Evolutionary conservation across 2,797 vertebrate species (phyloP).

Genomic region (Rhinoraja longicauda): DNA sequence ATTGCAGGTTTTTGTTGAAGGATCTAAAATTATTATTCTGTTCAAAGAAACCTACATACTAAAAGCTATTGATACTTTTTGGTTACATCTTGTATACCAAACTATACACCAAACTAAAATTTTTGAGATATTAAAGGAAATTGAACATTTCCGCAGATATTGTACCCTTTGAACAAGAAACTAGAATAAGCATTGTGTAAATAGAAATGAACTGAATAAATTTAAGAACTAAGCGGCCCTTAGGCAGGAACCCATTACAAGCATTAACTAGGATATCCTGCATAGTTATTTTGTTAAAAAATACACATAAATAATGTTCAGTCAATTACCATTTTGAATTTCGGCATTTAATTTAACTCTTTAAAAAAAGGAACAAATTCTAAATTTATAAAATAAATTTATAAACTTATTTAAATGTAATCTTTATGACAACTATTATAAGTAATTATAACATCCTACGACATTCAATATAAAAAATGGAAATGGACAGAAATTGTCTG

Average conservation of each 20-base stretch:
- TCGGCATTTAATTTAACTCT: neutral
- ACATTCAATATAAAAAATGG: neutral
- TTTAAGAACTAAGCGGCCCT: conserved; percentile 11
- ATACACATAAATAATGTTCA: conserved; percentile 29
- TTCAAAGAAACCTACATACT: neutral
- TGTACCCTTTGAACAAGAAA: conserved; percentile 19
- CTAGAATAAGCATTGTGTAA: neutral
- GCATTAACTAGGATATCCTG: conserved; percentile 30
- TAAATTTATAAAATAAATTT: neutral
- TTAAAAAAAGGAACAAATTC: neutral
- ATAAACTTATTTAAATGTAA: neutral
- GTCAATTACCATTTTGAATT: neutral
- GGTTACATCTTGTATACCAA: neutral
- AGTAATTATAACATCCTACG: neutral
- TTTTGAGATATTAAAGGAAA: neutral
- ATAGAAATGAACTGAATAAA: neutral
- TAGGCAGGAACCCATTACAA: conserved; percentile 6
- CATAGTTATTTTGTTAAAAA: conserved; percentile 3
- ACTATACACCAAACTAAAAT: neutral
- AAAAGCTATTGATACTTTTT: neutral
- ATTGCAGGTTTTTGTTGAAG: conserved; percentile 13
- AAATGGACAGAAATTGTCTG: neutral
- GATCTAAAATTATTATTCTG: neutral
- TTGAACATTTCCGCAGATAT: neutral
- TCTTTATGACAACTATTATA: neutral